Evolutionary conservation across 2,888 invertebrate species (phyloP), one percentile per base, ranked within the genome.

Genomic region (Polyploca ridens): DNA sequence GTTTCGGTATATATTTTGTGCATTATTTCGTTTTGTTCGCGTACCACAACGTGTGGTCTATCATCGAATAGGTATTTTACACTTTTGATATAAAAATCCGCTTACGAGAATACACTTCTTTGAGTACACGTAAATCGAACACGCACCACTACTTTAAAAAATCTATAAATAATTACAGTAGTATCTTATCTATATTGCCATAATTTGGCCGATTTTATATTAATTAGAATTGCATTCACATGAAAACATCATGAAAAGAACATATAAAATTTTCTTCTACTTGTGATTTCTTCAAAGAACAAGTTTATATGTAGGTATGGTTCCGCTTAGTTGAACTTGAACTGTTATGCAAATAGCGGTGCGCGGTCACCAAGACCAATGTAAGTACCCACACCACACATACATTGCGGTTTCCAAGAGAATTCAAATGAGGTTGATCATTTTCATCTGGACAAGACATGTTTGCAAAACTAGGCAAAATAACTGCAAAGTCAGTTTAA

Each of bases 281-380:
- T 13, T 49, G 46, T 49, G 54, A 54, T 54, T 54, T 19, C 0
- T 54, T 19, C 19, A 54, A 19, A 54, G 54, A n/a, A 54, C 54
- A 19, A 54, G 54, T 54, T 54, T 19, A 54, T 49, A 49, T 54
- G 54, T 54, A 38, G 38, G 35, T 35, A 49, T 49, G 68, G 72
- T 69, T 65, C 64, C 68, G 72, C 66, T 69, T 63, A 64, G 76
- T 62, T 72, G 72, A 65, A 62, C 68, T 66, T 63, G 67, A 59
- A 67, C 69, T 72, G 70, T 71, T 73, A 71, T 75, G 72, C 72
- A 77, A 75, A 75, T 72, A 62, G 67, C 57, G 62, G 63, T 49
- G 64, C 35, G 58, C 62, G 61, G 65, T 33, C 62, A 66, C 66
- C 59, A 63, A 66, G 66, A 65, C 66, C 69, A 59, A 33, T 54